Evolutionary conservation across 2,113 vertebrate species (phyloP).

Genomic region (Corydoras maculifer): DNA sequence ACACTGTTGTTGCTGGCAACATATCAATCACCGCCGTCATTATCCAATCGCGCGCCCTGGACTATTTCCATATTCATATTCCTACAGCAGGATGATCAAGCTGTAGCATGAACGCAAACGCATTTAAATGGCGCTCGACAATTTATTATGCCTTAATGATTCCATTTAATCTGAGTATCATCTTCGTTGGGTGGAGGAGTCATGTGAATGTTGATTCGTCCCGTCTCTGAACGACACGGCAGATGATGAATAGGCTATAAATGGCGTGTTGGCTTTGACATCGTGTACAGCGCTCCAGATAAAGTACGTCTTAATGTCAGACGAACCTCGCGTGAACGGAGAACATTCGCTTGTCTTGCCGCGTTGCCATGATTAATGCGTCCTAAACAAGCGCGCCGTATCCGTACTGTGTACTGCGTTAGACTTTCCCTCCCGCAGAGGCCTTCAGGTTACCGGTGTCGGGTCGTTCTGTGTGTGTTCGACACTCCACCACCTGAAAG

Average conservation of each 20-base stretch:
- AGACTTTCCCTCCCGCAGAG: not conserved
- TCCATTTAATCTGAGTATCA: no score
- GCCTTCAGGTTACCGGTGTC: not conserved
- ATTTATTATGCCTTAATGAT: no score
- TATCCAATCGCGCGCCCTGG: no score
- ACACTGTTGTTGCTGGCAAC: no score
- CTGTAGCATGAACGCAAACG: no score
- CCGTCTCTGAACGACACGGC: not conserved
- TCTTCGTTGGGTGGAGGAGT: no score
- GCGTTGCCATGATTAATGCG: conserved; percentile 4
- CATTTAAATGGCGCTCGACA: no score
- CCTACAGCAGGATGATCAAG: no score
- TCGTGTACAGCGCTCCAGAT: conserved; percentile 8
- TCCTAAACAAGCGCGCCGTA: not conserved
- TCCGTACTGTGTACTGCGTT: not conserved
- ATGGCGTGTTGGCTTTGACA: not conserved
- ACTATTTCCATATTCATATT: no score
- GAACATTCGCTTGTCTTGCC: not conserved
- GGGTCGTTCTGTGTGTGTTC: not conserved
- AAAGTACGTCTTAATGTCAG: conserved; percentile 28
- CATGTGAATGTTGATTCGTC: no score
- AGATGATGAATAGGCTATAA: conserved; percentile 15
- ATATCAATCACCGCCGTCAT: no score
- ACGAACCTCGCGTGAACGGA: conserved; percentile 5
- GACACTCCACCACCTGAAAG: not conserved